phyloP scores from a whole-genome alignment of 2,888 invertebrate genomes.

The Serrognathus titanus region DNA sequence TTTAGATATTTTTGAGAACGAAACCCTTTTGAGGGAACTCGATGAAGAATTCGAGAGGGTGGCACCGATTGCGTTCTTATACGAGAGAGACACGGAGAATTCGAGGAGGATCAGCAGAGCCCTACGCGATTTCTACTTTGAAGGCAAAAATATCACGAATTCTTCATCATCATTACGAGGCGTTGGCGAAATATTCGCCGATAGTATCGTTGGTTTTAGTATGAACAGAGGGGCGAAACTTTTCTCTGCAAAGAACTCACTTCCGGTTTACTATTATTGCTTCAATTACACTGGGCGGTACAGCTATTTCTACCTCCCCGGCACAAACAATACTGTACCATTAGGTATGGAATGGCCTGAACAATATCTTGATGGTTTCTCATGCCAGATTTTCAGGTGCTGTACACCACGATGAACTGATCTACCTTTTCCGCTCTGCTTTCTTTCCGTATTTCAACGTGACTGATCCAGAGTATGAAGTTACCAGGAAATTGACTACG shows the following conservation, averaged over 20 bases:
- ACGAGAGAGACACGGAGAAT: conserved; percentile 55
- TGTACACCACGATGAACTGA: conserved; percentile 51
- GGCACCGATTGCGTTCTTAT: conserved; percentile 64
- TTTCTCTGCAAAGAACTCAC: conserved; percentile 54
- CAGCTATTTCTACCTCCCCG: conserved; percentile 56
- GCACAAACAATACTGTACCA: conserved; percentile 42
- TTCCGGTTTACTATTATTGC: conserved; percentile 60
- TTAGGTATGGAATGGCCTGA: conserved; percentile 24
- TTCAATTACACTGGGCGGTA: conserved; percentile 61
- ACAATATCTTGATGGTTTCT: too few relatives aligned
- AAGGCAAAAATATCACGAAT: conserved; percentile 45
- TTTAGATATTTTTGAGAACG: background rate
- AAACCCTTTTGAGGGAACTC: background rate
- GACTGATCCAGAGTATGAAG: conserved; percentile 42
- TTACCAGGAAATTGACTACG: conserved; percentile 45
- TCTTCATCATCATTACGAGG: conserved; percentile 38
- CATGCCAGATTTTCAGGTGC: conserved; percentile 34
- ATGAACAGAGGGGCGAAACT: conserved; percentile 60
- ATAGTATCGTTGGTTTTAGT: conserved; percentile 57
- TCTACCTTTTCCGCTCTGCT: conserved; percentile 48
- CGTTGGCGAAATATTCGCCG: conserved; percentile 55
- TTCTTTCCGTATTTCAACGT: conserved; percentile 38
- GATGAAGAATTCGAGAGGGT: conserved; percentile 54
- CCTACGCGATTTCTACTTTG: conserved; percentile 54
- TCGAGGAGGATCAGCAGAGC: conserved; percentile 53